Conservation (phyloP, 2,113 vertebrate species). For the Proterorhinus semilunaris region DNA sequence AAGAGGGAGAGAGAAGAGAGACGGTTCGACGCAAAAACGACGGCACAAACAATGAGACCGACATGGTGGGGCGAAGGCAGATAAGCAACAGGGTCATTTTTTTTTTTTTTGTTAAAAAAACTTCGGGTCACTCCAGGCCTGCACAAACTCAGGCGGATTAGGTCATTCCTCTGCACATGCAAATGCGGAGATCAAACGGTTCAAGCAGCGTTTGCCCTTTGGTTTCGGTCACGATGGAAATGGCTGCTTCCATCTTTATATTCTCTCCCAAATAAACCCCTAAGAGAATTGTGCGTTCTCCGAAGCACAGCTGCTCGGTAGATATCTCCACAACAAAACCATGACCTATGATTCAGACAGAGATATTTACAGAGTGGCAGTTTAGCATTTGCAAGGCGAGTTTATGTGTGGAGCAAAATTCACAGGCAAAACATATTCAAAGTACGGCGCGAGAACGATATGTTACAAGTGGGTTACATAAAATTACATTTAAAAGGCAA, state of each 20-base stretch:
- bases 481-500: no score
- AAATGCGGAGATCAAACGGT: conserved; percentile 76
- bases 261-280: conserved; percentile 55
- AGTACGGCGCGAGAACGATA: no score
- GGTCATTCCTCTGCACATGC: conserved; percentile 59
- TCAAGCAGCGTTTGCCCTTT: conserved; percentile 64
- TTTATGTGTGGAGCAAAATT: no score
- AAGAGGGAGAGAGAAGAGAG: conserved; percentile 32
- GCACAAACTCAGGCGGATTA: conserved; percentile 60
- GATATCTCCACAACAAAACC: conserved; percentile 36
- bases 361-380: conserved; percentile 22
- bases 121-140: conserved; percentile 37
- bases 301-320: conserved; percentile 33
- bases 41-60: conserved; percentile 22
- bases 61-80: conserved; percentile 11
- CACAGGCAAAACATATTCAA: no score
- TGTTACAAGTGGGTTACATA: no score
- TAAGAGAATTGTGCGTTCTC: conserved; percentile 60
- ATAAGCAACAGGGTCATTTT: conserved; percentile 1
- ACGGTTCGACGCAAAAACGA: conserved; percentile 30
- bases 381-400: conserved; percentile 1
- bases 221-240: conserved; percentile 65
- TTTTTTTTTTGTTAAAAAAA: background rate
- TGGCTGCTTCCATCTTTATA: conserved; percentile 29
- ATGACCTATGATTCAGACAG: conserved; percentile 33